Evolutionary conservation across 2,888 invertebrate genomes (phyloP), one percentile per base, ranked within the genome.

Genomic region (Leucoma salicis): DNA sequence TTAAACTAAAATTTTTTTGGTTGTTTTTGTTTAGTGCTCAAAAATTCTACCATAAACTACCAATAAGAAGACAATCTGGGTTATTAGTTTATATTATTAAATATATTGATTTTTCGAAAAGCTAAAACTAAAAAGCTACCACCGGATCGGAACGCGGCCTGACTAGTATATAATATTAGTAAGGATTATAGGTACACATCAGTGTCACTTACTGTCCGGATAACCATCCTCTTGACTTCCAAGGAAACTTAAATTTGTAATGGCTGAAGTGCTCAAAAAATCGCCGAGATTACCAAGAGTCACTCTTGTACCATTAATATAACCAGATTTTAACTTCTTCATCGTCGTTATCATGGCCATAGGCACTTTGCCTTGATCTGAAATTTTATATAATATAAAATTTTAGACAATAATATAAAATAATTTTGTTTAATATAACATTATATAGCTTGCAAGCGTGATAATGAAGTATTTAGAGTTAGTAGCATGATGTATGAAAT

Each of bases 281-380:
- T 99, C 99, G 53, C 95, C 95, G 18, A 99, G 87, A 74, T 95
- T 95, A n/a, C 99, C 99, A 46, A 99, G 88, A 42, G 98, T 97
- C 0, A 99, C 99, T 63, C 99, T 92, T 0, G 99, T 99, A n/a
- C 99, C 99, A 73, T 98, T 98, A 39, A 99, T 97, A 75, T 99
- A 99, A 7, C 99, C 99, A 46, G 98, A 98, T 80, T 98, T 98
- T 2, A 99, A 89, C 83, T 99, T 99, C 74, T 98, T 97, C 93
- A 99, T 97, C 1, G 99, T 99, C 1, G 98, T 97, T 61, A 99
- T 95, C 94, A 99, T 97, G 0, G 98, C 96, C 75, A 96, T 91
- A 0, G 98, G 98, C 49, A 97, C 95, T 84, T 94, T 96, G 45
- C 96, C 97, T 82, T 97, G 94, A 89, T 97, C 97, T 97, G 78